Conservation (phyloP, 2,888 invertebrate species). For the Lordiphosa fenestrarum region DNA sequence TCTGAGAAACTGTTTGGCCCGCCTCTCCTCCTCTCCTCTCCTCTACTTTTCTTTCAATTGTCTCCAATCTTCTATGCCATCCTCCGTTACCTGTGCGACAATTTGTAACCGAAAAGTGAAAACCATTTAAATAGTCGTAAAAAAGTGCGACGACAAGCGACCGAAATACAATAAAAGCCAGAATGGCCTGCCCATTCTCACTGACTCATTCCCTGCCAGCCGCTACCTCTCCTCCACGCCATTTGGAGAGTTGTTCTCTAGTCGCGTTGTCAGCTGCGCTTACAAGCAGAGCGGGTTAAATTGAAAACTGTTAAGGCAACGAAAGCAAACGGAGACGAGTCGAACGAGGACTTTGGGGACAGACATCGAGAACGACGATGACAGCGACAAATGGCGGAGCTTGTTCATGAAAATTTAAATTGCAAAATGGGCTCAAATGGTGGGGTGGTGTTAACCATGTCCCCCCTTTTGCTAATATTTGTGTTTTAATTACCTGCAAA, state of each 20-base stretch:
- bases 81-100: conserved; percentile 40
- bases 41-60: conserved; percentile 3
- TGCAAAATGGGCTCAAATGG: conserved; percentile 64
- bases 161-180: conserved; percentile 58
- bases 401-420: conserved; percentile 75
- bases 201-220: neutral
- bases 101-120: conserved; percentile 60
- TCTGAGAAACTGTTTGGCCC: neutral
- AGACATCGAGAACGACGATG: conserved; percentile 26
- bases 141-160: conserved; percentile 66
- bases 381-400: conserved; percentile 71
- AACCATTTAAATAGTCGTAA: conserved; percentile 73
- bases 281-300: conserved; percentile 65
- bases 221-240: conserved; percentile 7
- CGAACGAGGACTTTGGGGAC: conserved; percentile 4
- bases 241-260: conserved; percentile 35
- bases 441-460: conserved; percentile 39
- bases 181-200: conserved; percentile 16
- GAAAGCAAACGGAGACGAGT: conserved; percentile 23
- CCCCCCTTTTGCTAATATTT: conserved; percentile 15
- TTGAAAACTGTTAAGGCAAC: conserved; percentile 71
- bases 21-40: neutral
- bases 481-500: conserved; percentile 62
- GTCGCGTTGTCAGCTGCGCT: conserved; percentile 69
- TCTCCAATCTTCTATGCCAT: neutral